Evolutionary conservation across 2,113 vertebrate species (phyloP).

Genomic region (Mus musculus): DNA sequence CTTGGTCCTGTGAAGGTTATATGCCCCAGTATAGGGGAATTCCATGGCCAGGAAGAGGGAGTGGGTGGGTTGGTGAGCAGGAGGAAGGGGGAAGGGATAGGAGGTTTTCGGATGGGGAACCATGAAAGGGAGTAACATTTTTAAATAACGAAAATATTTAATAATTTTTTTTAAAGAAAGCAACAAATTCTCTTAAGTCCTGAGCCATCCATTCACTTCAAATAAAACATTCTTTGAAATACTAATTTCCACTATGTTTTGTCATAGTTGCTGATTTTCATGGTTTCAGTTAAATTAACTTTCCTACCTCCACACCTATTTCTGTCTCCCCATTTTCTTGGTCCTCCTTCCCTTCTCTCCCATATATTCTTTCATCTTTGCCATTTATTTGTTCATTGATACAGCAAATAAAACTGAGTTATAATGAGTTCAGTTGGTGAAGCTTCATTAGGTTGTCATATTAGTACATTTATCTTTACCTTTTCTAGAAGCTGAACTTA

Average conservation of each 20-base stretch:
- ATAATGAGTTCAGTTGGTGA: background rate
- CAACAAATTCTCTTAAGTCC: background rate
- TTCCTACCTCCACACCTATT: too few relatives aligned
- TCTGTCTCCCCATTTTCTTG: too few relatives aligned
- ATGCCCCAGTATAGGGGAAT: too few relatives aligned
- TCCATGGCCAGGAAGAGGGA: too few relatives aligned
- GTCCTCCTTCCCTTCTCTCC: background rate
- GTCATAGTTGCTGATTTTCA: background rate
- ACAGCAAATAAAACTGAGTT: background rate
- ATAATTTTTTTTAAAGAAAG: too few relatives aligned
- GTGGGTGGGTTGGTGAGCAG: too few relatives aligned
- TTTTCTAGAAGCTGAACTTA: slow-evolving; percentile 38
- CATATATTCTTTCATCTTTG: accelerated
- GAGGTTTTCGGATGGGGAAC: too few relatives aligned
- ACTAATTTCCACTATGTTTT: slow-evolving; percentile 43
- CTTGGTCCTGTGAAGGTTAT: too few relatives aligned
- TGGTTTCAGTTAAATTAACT: background rate
- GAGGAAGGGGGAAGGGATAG: too few relatives aligned
- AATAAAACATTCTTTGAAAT: background rate
- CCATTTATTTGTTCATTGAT: background rate
- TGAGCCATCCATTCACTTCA: background rate
- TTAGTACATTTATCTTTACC: background rate
- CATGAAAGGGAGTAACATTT: too few relatives aligned
- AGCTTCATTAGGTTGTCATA: background rate
- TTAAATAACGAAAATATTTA: too few relatives aligned